Percentiles rank a stretch among this genome's conserved stretches.
These are phyloP conservation scores for Cassiopea xamachana DNA, from an alignment of 30 jellyfish, hydroid and myxozoan species.

Conservation along the genomic window DNA sequence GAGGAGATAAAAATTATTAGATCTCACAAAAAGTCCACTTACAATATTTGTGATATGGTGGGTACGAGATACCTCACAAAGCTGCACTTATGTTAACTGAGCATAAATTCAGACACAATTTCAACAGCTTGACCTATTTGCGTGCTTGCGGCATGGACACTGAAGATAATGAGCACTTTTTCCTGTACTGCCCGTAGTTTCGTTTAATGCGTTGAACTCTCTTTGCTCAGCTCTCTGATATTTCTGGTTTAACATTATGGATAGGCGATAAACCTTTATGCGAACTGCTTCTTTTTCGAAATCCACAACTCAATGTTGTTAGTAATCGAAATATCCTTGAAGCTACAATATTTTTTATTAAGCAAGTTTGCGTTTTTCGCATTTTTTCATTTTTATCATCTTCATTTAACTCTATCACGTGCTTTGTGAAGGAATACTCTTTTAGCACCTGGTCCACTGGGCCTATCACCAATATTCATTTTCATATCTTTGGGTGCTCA, in stretches of 20 bases:
- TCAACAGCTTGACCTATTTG: not conserved
- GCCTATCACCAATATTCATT: too few relatives aligned
- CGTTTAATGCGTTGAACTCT: conserved; percentile 22
- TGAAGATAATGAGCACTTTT: conserved; percentile 6
- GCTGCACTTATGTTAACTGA: conserved; percentile 25
- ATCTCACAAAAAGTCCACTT: not conserved
- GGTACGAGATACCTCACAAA: conserved; percentile 18
- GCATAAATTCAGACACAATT: conserved; percentile 32
- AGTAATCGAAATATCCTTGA: conserved; percentile 17
- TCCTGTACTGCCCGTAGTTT: not conserved
- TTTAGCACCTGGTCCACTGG: too few relatives aligned
- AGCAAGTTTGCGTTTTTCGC: too few relatives aligned
- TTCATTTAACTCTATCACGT: too few relatives aligned
- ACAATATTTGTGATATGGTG: conserved; percentile 1
- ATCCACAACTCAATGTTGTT: conserved; percentile 15
- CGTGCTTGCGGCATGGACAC: conserved; percentile 21
- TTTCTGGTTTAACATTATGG: conserved; percentile 23
- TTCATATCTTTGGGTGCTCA: too few relatives aligned
- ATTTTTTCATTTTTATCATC: too few relatives aligned
- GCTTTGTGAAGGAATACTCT: too few relatives aligned
- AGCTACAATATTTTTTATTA: conserved; percentile 13
- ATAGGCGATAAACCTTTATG: conserved; percentile 48
- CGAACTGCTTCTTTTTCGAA: conserved; percentile 46
- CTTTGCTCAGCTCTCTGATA: conserved; percentile 62
- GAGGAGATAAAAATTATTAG: not conserved